These are phyloP conservation scores for Pantherophis vulpinus DNA, from an alignment of 2,797 vertebrate genomes.

Conservation along the genomic window DNA sequence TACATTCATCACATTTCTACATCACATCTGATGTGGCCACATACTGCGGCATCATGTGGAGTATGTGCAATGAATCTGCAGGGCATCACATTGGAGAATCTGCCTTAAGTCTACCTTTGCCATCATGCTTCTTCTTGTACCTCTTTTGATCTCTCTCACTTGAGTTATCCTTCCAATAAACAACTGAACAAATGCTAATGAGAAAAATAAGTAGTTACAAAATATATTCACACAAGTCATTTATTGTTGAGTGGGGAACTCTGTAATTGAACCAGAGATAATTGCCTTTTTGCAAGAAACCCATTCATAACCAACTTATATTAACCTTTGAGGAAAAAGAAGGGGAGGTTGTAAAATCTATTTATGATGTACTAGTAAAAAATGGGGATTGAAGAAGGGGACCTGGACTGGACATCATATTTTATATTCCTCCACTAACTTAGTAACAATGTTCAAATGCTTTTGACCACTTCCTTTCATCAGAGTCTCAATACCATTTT, in stretches of 20 bases:
- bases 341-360: conserved; percentile 3
- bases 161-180: neutral
- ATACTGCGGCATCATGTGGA: neutral
- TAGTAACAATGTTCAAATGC: conserved; percentile 14
- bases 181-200: neutral
- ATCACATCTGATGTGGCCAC: neutral
- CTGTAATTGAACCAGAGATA: conserved; percentile 17
- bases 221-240: conserved; percentile 18
- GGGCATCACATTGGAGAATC: neutral
- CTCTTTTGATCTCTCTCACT: neutral
- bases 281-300: conserved; percentile 55
- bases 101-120: rapidly evolving
- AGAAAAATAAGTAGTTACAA: conserved; percentile 35
- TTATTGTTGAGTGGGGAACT: conserved; percentile 27
- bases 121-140: neutral
- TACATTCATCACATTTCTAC: too few species aligned
- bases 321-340: conserved; percentile 55
- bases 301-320: conserved; percentile 57
- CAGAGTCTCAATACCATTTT: neutral
- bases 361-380: conserved; percentile 33
- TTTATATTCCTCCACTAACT: conserved; percentile 19
- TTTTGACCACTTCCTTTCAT: neutral
- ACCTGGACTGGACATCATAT: conserved; percentile 1
- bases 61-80: neutral
- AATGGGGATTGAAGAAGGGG: neutral